phyloP scores from a whole-genome alignment of 2,797 vertebrate species.

The Rhyacichthys aspro region DNA sequence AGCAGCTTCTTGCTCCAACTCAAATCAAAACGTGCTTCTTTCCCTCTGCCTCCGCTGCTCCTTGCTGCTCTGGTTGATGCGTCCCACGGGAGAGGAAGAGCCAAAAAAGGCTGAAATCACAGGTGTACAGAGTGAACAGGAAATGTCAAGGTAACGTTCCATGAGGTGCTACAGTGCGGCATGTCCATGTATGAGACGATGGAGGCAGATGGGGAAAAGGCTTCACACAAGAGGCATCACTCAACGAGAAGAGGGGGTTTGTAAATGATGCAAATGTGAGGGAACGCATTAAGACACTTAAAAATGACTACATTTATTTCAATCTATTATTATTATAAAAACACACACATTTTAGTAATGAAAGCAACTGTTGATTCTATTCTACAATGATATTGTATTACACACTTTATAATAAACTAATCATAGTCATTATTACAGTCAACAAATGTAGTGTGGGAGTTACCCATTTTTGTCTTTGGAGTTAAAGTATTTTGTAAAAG shows the following conservation, averaged over 20 bases:
- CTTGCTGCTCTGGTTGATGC: constrained; percentile 37
- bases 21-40: constrained; percentile 43
- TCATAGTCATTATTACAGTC: too few species aligned
- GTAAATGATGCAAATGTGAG: constrained; percentile 50
- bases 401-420: too few species aligned
- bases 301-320: too few species aligned
- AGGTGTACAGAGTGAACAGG: constrained; percentile 43
- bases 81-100: constrained; percentile 44
- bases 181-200: constrained; percentile 29
- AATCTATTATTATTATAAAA: too few species aligned
- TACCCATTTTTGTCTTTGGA: too few species aligned
- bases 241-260: background rate
- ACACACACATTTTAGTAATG: too few species aligned
- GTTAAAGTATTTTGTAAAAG: too few species aligned
- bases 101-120: constrained; percentile 36
- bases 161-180: constrained; percentile 23
- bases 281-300: too few species aligned
- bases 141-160: constrained; percentile 46
- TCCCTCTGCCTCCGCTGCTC: constrained; percentile 21
- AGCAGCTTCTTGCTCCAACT: constrained; percentile 37
- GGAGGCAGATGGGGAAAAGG: constrained; percentile 2
- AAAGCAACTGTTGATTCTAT: too few species aligned
- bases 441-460: too few species aligned
- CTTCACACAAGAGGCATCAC: background rate
- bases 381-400: too few species aligned